Base-by-base conservation (phyloP, 2,113 vertebrate species). In the Camelus bactrianus region DNA sequence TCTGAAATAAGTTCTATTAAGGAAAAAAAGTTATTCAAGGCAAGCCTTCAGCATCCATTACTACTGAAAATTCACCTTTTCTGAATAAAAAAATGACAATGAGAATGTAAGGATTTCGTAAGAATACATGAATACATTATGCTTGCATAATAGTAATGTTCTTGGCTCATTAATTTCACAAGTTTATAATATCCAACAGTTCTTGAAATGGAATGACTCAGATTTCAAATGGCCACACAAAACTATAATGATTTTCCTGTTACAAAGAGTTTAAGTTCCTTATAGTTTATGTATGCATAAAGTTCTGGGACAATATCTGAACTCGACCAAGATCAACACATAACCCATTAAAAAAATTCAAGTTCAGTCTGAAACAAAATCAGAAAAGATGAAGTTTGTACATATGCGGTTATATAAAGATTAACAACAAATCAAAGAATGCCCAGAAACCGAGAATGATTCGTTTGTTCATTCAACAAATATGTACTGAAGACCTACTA, bases 281-380 rank as follows among this genome's bases (percentile, higher is more conserved):
- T 50, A 16, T 28, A 42, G 24, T 77, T 82, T 24, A 4, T 2
- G 6, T 28, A 42, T 58, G 4, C 15, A 54, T n/a, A 2, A 86
- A 90, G 67, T 94, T 83, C 32, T 86, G 14, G 54, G 30, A 75
- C 8, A 85, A 8, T 24, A 80, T 79, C 38, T 72, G 19, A 95
- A 91, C 42, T 72, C 46, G 3, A 94, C 38, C 17, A 94, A 17
- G 28, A 80, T 64, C 35, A 56, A 67, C 2, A 72, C 19, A 38
- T 22, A 89, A 56, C 38, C 12, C 8, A 13, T 60, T 20, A 35
- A 91, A 84, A 75, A 48, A 6, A 17, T 12, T 80, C 42, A 62
- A 82, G 8, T 52, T 93, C 54, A 50, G 10, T 91, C n/a, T 85
- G n/a, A 89, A 93, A 46, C 24, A 90, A 82, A 94, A 75, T 73